Conservation (phyloP, 1,140 invertebrate genomes). For the Zaprionus vittiger region DNA sequence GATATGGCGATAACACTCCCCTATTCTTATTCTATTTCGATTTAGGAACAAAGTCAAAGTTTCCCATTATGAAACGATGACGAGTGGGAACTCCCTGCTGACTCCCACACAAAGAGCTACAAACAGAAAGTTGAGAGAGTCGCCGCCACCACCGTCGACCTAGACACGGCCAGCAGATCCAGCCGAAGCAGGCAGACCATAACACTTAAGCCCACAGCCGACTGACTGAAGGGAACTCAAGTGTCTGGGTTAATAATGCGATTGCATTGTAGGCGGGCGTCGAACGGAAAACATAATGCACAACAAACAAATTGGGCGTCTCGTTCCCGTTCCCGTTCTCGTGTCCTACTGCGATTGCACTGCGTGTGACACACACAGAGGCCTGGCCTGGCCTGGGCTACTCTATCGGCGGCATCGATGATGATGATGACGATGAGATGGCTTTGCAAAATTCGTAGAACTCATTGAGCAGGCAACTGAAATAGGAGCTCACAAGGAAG, state of each 20-base stretch:
- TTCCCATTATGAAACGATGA: conserved; percentile 11
- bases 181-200: conserved; percentile 17
- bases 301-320: conserved; percentile 51
- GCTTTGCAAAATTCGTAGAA: conserved; percentile 54
- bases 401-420: conserved; percentile 37
- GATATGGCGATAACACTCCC: neutral
- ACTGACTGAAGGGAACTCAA: conserved; percentile 46
- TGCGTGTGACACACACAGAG: conserved; percentile 31
- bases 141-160: conserved; percentile 9
- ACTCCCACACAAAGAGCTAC: conserved; percentile 1
- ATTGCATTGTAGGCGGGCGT: conserved; percentile 47
- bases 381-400: neutral
- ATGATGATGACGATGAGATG: neutral
- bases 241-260: conserved; percentile 53
- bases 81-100: conserved; percentile 5
- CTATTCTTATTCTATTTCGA: neutral
- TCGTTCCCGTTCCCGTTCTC: neutral
- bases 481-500: conserved; percentile 33
- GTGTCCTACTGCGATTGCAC: conserved; percentile 25
- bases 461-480: conserved; percentile 49
- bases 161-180: conserved; percentile 16
- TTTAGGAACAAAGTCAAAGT: conserved; percentile 1
- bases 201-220: conserved; percentile 31
- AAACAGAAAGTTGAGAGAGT: neutral
- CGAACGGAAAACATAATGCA: conserved; percentile 16